Base-by-base conservation (phyloP, 1,140 invertebrate genomes). In the Bombus confusus region DNA sequence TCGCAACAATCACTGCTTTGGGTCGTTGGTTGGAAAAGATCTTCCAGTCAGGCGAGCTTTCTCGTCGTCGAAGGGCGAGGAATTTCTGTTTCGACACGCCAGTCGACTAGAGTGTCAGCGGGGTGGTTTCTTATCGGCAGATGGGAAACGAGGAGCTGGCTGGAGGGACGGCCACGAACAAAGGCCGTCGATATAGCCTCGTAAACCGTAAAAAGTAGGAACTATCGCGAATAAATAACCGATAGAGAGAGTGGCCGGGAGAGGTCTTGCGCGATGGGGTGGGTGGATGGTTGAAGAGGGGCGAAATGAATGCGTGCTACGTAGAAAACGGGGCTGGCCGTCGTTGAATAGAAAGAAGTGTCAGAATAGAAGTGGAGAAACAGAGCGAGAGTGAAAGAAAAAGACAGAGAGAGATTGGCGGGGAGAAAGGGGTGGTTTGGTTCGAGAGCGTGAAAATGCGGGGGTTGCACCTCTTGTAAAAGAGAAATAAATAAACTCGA, bases 181-280 rank as follows among this genome's bases (percentile, higher is more conserved):
- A 91, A 88, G 81, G 78, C 75, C 77, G 74, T 79, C 78, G 86
- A 73, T 87, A 82, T 79, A 85, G 81, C 62, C 71, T 64, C 31
- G 66, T 86, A 82, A 77, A 83, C 83, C 73, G 69, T 86, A 86
- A 88, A 91, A 81, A 87, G 86, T 87, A 86, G 75, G 75, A 88
- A 89, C 87, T 89, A 91, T 91, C 81, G 90, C 80, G 89, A 91
- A 89, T 91, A 91, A 91, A 91, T 91, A 91, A 91, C 83, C 86
- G 87, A 83, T 81, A 66, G 87, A 83, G 87, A 52, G 43, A 52
- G 52, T 1, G 69, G 3, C 2, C 3, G 28, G 10, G 39, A 31
- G 71, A 15, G n/a, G n/a, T 52, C 18, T 52, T 52, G 43, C 80
- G 86, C 37, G 72, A 83, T 83, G 66, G 78, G 78, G 69, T 73